phyloP scores from a whole-genome alignment of 37 sponge, comb jelly and placozoan species.

The Haliclona indistincta region DNA sequence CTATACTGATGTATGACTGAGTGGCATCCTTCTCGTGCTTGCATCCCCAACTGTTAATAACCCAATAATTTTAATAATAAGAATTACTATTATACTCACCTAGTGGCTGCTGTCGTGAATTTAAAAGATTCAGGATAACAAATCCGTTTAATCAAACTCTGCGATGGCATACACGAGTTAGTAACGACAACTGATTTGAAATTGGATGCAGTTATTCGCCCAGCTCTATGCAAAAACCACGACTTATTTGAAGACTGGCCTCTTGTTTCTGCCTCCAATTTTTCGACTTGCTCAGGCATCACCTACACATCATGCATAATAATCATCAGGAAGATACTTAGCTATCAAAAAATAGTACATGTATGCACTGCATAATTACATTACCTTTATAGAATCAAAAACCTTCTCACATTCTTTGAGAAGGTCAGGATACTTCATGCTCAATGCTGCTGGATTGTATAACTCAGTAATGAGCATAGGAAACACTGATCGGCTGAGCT shows the following conservation, averaged over 20 bases:
- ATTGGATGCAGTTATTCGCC: conserved; percentile 4
- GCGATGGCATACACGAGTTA: neutral
- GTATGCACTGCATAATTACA: neutral
- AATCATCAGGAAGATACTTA: neutral
- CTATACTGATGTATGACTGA: neutral
- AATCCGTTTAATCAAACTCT: conserved; percentile 7
- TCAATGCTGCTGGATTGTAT: neutral
- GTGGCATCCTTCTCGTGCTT: neutral
- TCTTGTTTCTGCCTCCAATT: conserved; percentile 4
- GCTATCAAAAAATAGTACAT: too few species aligned
- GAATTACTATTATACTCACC: neutral
- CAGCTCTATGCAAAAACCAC: conserved; percentile 3
- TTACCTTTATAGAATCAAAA: conserved; percentile 7
- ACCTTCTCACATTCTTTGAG: conserved; percentile 9
- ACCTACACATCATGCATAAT: neutral
- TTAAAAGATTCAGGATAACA: conserved; percentile 2
- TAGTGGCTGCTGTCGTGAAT: conserved; percentile 4
- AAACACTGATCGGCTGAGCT: neutral
- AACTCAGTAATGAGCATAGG: conserved; percentile 3
- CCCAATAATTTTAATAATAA: neutral
- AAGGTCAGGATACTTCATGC: neutral
- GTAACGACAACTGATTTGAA: neutral
- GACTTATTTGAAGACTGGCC: conserved; percentile 9
- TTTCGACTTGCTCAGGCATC: neutral
- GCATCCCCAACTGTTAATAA: conserved; percentile 17